phyloP scores from a whole-genome alignment of 64 coral and sea anemone genomes.

The Trachythela sp. region DNA sequence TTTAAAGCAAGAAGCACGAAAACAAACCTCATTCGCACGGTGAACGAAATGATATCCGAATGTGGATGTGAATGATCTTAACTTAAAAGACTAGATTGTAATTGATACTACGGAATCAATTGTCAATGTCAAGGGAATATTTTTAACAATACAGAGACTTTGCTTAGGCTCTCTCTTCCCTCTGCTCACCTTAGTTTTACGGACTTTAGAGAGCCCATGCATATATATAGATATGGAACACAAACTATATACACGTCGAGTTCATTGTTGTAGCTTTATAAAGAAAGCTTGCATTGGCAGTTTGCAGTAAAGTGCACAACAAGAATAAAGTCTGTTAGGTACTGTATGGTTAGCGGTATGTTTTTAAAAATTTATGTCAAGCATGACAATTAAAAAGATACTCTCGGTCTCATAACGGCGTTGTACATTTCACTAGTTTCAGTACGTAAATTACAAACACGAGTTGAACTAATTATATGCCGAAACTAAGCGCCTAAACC shows the following conservation, averaged over 20 bases:
- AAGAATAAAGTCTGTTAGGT: not conserved
- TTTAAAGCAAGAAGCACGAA: not conserved
- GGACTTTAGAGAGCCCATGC: not conserved
- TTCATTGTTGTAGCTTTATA: not conserved
- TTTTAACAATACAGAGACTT: not conserved
- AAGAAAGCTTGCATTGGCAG: too few species aligned
- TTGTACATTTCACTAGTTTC: too few species aligned
- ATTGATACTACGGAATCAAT: not conserved
- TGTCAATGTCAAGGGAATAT: not conserved
- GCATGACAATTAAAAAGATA: too few species aligned
- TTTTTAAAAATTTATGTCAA: not conserved
- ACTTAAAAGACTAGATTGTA: not conserved
- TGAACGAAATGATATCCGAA: slow-evolving; percentile 2
- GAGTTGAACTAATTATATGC: too few species aligned
- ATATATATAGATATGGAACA: not conserved
- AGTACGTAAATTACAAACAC: too few species aligned
- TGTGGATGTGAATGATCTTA: not conserved
- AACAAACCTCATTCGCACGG: not conserved
- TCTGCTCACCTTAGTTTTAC: not conserved
- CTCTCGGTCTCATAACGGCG: too few species aligned
- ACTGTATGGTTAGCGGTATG: not conserved
- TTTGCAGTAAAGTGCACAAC: not conserved
- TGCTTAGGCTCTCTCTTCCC: not conserved
- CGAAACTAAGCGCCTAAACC: too few species aligned
- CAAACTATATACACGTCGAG: not conserved